A percentile compares a stretch with the other conserved stretches of the same genome.
These are phyloP conservation scores for Tyrannus savana DNA, from an alignment of 2,113 vertebrate species.

Conservation along the genomic window DNA sequence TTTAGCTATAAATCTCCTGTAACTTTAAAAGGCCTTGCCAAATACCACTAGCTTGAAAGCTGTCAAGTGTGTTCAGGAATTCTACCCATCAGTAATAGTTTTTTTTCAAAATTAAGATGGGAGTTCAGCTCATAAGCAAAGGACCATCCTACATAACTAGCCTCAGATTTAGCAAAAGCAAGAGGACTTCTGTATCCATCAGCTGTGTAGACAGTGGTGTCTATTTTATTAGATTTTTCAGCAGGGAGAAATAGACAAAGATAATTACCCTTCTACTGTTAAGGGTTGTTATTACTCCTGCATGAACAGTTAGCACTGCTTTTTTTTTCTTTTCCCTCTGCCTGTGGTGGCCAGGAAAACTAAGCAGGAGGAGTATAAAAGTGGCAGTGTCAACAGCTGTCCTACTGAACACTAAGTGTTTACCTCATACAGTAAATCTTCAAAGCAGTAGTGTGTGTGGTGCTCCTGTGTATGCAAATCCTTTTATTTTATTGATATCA, in stretches of 20 bases:
- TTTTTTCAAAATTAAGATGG: constrained; percentile 67
- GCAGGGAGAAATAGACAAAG: constrained; percentile 68
- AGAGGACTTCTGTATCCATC: background rate
- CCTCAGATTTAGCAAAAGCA: background rate
- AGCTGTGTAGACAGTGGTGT: background rate
- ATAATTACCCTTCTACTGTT: constrained; percentile 75
- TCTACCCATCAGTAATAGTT: constrained; percentile 32
- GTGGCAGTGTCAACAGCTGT: constrained; percentile 57
- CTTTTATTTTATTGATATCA: constrained; percentile 60
- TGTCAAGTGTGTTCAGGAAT: constrained; percentile 54
- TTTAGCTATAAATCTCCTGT: constrained; percentile 61
- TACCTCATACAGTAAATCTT: constrained; percentile 57
- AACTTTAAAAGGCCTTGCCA: constrained; percentile 55
- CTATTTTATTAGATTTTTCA: constrained; percentile 44
- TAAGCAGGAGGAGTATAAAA: constrained; percentile 50
- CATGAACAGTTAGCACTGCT: constrained; percentile 64
- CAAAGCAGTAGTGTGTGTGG: constrained; percentile 1
- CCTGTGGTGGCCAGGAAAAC: constrained; percentile 38
- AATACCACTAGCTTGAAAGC: constrained; percentile 43
- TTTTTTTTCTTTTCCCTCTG: constrained; percentile 57
- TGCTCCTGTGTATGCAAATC: constrained; percentile 19
- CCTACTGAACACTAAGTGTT: constrained; percentile 14
- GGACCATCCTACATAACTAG: background rate
- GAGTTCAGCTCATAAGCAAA: constrained; percentile 35
- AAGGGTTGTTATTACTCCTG: constrained; percentile 70